Base-by-base conservation (phyloP, 1,140 invertebrate species). In the Calliopsis andreniformis region DNA sequence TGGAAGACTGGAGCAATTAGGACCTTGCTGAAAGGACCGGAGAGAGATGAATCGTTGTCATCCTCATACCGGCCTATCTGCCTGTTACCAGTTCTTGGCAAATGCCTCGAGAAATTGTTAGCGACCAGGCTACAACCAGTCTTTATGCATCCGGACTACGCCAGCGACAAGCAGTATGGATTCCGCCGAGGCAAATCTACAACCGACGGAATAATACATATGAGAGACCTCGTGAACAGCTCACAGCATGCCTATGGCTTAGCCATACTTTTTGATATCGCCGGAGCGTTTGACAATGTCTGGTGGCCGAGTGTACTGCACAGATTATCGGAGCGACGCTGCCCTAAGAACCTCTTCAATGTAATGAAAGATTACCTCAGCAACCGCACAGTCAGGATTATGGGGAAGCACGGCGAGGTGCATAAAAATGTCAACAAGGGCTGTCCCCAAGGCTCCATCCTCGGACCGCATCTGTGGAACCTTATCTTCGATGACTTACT, bases 381-480 rank as follows among this genome's bases (percentile, higher is more conserved):
- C 0, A 73, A 89, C 16, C 5, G 76, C 14, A 30, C 28, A 23
- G 66, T 70, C 1, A 23, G 3, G 7, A 14, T 61, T 4, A 12
- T 23, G 12, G 23, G 3, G 1, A 16, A 39, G 4, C 56, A 43
- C 20, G 66, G 25, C 55, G 58, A 71, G 18, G 42, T 28, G 1
- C 53, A 66, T 55, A 88, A 81, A 62, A 6, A n/a, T 0, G 68
- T 85, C 10, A 86, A 79, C 0, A 86, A 85, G 77, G 89, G 91
- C 0, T 89, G 91, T 45, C 91, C 91, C 0, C 90, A 92, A 79
- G 89, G 90, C 0, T 92, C 90, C 1, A 88, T 92, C 12, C 62
- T 91, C 0, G 89, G 90, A 0, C 88, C 91, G 0, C 35, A 68
- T 8, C 70, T 90, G 0, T 92, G 91, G 88, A 92, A 90, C 59